phyloP scores from a whole-genome alignment of 37 sponge, comb jelly and placozoan genomes.

The Axinella damicornis region DNA sequence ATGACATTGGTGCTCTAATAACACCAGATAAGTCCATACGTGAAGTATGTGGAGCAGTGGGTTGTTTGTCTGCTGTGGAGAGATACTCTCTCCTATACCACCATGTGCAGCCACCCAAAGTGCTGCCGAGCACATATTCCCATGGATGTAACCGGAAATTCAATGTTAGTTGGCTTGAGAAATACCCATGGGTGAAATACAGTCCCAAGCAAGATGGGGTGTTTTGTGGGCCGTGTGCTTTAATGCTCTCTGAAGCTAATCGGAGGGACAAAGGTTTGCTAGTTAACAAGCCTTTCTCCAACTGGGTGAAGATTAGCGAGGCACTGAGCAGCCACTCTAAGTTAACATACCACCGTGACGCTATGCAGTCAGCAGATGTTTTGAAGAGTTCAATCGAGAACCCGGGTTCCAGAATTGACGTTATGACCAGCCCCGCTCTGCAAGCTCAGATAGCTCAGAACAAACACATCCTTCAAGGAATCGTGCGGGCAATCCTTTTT shows the following conservation, averaged over 20 bases:
- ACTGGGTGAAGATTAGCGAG: slow-evolving; percentile 69
- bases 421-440: slow-evolving; percentile 32
- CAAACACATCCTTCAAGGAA: slow-evolving; percentile 55
- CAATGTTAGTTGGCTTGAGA: slow-evolving; percentile 49
- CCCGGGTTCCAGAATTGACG: slow-evolving; percentile 61
- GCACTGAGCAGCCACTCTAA: slow-evolving; percentile 46
- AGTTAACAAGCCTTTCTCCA: slow-evolving; percentile 69
- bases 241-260: slow-evolving; percentile 10
- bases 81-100: too few species aligned
- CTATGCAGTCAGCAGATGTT: slow-evolving; percentile 56
- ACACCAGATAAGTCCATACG: too few species aligned
- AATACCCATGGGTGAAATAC: slow-evolving; percentile 65
- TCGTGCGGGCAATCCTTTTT: slow-evolving; percentile 60
- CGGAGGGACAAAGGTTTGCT: slow-evolving; percentile 57
- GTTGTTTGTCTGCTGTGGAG: too few species aligned
- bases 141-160: slow-evolving; percentile 39
- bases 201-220: slow-evolving; percentile 61
- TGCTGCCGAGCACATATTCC: neutral
- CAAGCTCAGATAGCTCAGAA: slow-evolving; percentile 54
- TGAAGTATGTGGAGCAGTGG: too few species aligned
- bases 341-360: slow-evolving; percentile 46
- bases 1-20: too few species aligned
- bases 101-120: too few species aligned
- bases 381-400: slow-evolving; percentile 58
- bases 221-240: slow-evolving; percentile 71